Conservation (phyloP, 2,797 vertebrate genomes). For the Leuciscus waleckii region DNA sequence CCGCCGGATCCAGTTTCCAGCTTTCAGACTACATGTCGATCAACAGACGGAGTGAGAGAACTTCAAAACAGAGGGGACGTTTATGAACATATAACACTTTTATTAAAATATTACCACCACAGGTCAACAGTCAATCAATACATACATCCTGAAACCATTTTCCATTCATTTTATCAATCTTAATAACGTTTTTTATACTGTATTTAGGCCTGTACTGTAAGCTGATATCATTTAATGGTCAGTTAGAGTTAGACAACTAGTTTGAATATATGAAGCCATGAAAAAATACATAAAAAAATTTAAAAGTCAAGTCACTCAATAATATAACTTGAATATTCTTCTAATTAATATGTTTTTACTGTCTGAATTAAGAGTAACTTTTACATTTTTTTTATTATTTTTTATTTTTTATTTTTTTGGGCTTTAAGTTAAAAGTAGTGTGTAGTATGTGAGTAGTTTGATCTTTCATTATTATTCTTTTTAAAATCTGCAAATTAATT, state of each 20-base stretch:
- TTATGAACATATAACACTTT: background rate
- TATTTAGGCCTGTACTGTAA: too few relatives aligned
- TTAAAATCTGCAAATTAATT: background rate
- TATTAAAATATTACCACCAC: conserved; percentile 7
- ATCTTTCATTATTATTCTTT: too few relatives aligned
- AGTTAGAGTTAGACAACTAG: background rate
- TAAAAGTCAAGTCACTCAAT: background rate
- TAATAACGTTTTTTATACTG: background rate
- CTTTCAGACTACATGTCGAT: background rate
- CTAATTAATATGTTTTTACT: background rate
- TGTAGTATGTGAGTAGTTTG: too few relatives aligned
- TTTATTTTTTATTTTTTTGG: too few relatives aligned
- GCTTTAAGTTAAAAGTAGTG: too few relatives aligned
- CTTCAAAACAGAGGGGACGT: background rate
- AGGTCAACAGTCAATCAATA: background rate
- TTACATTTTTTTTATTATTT: too few relatives aligned
- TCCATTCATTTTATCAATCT: background rate
- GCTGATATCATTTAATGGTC: background rate
- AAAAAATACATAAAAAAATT: background rate
- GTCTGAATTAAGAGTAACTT: background rate
- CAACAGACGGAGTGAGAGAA: background rate
- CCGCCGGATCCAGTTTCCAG: conserved; percentile 41
- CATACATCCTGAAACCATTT: background rate
- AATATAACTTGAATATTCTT: background rate
- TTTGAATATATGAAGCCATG: background rate